phyloP scores from a whole-genome alignment of 2,113 vertebrate genomes.

The Anhinga rufa region DNA sequence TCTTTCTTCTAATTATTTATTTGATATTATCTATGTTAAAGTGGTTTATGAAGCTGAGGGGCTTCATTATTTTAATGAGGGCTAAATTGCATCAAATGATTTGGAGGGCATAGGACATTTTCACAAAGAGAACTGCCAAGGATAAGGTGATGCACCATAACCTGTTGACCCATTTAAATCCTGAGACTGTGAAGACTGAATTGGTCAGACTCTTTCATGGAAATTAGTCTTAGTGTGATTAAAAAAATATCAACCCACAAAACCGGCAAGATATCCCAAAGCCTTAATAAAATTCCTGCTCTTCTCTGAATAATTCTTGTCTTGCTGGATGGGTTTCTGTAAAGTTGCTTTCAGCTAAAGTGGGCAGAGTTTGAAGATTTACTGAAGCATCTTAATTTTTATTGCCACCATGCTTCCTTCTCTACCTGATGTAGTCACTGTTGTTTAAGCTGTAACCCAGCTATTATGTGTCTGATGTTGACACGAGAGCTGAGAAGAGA shows the following conservation, averaged over 20 bases:
- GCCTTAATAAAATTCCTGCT: background rate
- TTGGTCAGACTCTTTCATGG: background rate
- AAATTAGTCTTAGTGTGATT: background rate
- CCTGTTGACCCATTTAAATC: background rate
- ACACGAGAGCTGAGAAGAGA: conserved; percentile 44
- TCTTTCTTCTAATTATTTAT: background rate
- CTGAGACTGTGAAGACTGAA: background rate
- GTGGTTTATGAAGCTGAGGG: background rate
- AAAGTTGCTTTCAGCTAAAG: background rate
- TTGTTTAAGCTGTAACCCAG: conserved; percentile 62
- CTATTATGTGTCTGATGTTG: conserved; percentile 45
- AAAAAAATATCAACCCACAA: background rate
- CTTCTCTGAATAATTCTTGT: background rate
- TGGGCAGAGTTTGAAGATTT: conserved; percentile 9
- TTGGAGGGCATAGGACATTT: background rate
- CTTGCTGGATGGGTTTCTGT: background rate
- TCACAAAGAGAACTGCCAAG: background rate
- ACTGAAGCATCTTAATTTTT: conserved; percentile 62
- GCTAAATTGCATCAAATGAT: background rate
- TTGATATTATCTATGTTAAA: background rate
- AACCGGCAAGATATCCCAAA: background rate
- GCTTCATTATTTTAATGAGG: background rate
- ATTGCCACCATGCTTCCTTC: conserved; percentile 31
- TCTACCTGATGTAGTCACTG: conserved; percentile 50
- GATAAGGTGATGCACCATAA: background rate